A percentile compares a stretch with the other conserved stretches of the same genome.
Conservation (phyloP, 2,888 invertebrate species). For the Nymphalis urticae region DNA sequence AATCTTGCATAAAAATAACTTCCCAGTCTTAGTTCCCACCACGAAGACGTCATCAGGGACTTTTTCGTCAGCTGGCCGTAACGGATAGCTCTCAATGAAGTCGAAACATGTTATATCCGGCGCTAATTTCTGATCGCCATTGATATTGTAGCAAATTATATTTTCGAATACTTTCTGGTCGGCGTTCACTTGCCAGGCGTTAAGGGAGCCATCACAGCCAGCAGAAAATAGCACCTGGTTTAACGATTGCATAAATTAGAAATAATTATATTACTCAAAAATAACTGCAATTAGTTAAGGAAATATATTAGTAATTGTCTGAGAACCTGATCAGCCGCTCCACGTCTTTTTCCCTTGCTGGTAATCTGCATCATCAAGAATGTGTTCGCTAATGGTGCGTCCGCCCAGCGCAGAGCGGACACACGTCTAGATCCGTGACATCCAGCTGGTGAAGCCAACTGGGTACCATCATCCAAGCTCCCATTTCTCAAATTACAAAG, state of each 20-base stretch:
- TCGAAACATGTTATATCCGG: slow-evolving; percentile 69
- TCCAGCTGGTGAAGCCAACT: slow-evolving; percentile 57
- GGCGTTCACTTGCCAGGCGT: slow-evolving; percentile 67
- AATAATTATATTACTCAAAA: neutral
- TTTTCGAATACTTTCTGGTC: slow-evolving; percentile 58
- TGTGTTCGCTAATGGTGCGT: slow-evolving; percentile 53
- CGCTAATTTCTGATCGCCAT: slow-evolving; percentile 51
- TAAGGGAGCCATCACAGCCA: slow-evolving; percentile 52
- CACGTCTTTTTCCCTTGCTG: slow-evolving; percentile 59
- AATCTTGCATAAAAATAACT: slow-evolving; percentile 57
- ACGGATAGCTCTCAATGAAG: slow-evolving; percentile 58
- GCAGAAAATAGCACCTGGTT: slow-evolving; percentile 41
- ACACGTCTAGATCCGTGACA: slow-evolving; percentile 64
- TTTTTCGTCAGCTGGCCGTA: slow-evolving; percentile 56
- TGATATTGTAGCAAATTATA: slow-evolving; percentile 56
- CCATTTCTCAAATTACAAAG: slow-evolving; percentile 57
- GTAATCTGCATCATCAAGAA: slow-evolving; percentile 61
- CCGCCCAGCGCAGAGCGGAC: slow-evolving; percentile 61
- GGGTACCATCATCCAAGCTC: slow-evolving; percentile 47
- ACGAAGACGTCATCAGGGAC: slow-evolving; percentile 61
- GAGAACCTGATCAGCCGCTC: slow-evolving; percentile 60
- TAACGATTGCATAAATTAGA: too few relatives aligned
- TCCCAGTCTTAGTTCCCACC: slow-evolving; percentile 61
- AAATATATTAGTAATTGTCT: slow-evolving; percentile 23
- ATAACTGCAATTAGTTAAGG: too few relatives aligned